phyloP scores from a whole-genome alignment of 2,797 vertebrate species.

The Hemibagrus guttatus region DNA sequence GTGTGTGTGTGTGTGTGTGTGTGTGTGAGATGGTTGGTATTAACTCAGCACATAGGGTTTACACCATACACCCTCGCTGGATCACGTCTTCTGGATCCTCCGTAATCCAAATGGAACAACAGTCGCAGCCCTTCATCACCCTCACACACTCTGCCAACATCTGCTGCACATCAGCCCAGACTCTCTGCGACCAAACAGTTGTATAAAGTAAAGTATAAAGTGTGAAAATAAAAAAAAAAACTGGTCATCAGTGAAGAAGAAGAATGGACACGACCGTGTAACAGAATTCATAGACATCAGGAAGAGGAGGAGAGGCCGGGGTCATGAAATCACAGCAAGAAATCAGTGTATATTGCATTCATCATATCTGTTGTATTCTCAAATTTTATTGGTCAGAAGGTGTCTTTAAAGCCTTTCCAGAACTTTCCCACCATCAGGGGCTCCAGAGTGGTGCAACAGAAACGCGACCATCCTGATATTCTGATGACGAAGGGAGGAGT shows the following conservation, averaged over 20 bases:
- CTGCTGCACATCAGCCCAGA: slow-evolving; percentile 20
- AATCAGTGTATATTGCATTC: neutral
- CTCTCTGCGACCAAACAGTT: neutral
- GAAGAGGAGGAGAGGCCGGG: neutral
- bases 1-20: slow-evolving; percentile 66
- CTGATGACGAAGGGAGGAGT: too few relatives aligned
- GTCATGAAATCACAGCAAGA: neutral
- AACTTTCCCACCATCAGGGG: neutral
- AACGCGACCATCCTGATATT: neutral
- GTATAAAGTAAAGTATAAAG: neutral
- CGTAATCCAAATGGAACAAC: slow-evolving; percentile 63
- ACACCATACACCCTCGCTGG: slow-evolving; percentile 71
- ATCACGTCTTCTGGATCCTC: slow-evolving; percentile 69
- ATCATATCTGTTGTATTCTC: neutral
- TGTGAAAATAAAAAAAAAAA: neutral
- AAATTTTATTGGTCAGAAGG: neutral
- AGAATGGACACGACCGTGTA: neutral
- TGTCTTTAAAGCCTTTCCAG: neutral
- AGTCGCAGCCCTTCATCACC: neutral
- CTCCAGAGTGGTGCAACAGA: neutral
- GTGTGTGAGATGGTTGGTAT: slow-evolving; percentile 65
- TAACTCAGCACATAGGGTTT: slow-evolving; percentile 68
- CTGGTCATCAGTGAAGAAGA: too few relatives aligned
- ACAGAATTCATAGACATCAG: neutral
- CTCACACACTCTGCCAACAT: slow-evolving; percentile 24